Conservation (phyloP, 2,888 invertebrate species). For the Andrena trimmerana region DNA sequence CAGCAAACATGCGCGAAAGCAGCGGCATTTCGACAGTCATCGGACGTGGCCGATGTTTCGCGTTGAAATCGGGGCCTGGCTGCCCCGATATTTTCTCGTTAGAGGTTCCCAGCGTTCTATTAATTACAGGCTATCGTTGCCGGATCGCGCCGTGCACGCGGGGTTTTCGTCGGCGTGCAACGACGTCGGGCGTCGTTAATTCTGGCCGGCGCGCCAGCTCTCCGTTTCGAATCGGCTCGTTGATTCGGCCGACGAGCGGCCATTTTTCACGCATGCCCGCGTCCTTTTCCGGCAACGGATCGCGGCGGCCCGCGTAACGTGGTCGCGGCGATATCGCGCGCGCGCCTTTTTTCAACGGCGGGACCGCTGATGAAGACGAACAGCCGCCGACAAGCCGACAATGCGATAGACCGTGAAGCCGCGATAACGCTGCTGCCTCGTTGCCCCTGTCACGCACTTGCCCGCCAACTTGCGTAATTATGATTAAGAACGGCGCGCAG, state of each 20-base stretch:
- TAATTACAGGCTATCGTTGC: slow-evolving; percentile 57
- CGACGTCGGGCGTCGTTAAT: slow-evolving; percentile 49
- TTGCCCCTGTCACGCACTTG: slow-evolving; percentile 54
- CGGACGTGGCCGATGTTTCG: neutral
- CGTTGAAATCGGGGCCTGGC: neutral
- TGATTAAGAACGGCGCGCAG: slow-evolving; percentile 43
- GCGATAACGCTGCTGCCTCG: slow-evolving; percentile 72
- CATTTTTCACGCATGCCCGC: slow-evolving; percentile 66
- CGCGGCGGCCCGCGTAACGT: slow-evolving; percentile 24
- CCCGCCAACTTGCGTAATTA: slow-evolving; percentile 49
- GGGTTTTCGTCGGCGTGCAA: slow-evolving; percentile 24
- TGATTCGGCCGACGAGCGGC: slow-evolving; percentile 50
- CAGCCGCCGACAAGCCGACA: slow-evolving; percentile 57
- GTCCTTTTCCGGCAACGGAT: slow-evolving; percentile 33
- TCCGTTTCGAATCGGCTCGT: slow-evolving; percentile 55
- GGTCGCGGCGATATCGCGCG: slow-evolving; percentile 43
- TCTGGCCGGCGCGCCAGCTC: slow-evolving; percentile 23
- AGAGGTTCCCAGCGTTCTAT: slow-evolving; percentile 51
- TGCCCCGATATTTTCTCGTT: slow-evolving; percentile 51
- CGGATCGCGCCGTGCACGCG: slow-evolving; percentile 32
- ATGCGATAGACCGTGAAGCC: slow-evolving; percentile 78
- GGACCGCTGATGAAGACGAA: slow-evolving; percentile 75
- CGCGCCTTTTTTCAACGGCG: slow-evolving; percentile 50
- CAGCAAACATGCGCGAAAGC: neutral
- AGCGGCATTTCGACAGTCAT: neutral